phyloP scores from a whole-genome alignment of 2,888 invertebrate species.

The Plemyria rubiginata region DNA sequence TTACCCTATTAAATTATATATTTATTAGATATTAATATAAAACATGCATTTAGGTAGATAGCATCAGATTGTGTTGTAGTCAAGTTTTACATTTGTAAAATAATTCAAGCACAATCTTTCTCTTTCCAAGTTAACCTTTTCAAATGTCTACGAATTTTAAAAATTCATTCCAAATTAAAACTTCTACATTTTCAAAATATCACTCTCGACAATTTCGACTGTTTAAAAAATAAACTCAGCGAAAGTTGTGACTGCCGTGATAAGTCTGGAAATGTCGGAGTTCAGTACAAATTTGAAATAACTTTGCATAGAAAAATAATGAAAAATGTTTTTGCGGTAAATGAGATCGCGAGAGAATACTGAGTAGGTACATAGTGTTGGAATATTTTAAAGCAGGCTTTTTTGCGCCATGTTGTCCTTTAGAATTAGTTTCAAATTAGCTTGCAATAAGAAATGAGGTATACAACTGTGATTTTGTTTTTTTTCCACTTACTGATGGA shows the following conservation, averaged over 20 bases:
- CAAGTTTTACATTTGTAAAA: no score
- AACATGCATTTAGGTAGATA: no score
- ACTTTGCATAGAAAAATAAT: constrained; percentile 20
- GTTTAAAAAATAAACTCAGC: constrained; percentile 32
- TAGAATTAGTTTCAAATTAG: background rate
- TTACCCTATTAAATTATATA: no score
- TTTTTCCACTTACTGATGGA: no score
- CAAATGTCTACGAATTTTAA: constrained; percentile 24
- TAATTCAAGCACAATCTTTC: background rate
- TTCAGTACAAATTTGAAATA: constrained; percentile 26
- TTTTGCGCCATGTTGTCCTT: background rate
- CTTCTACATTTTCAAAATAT: constrained; percentile 38
- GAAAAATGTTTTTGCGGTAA: constrained; percentile 15
- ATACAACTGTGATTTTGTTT: no score
- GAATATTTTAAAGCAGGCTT: background rate
- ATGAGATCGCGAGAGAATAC: constrained; percentile 9
- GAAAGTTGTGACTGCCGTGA: constrained; percentile 31
- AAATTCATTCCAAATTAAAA: constrained; percentile 33
- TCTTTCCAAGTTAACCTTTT: background rate
- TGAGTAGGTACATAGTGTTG: background rate
- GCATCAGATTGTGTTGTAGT: no score
- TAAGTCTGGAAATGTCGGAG: constrained; percentile 28
- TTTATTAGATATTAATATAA: no score
- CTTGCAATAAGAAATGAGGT: no score
- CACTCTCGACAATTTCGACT: constrained; percentile 25